These are phyloP conservation scores for Melierax canorus DNA, from an alignment of 2,113 vertebrate species.

Conservation along the genomic window DNA sequence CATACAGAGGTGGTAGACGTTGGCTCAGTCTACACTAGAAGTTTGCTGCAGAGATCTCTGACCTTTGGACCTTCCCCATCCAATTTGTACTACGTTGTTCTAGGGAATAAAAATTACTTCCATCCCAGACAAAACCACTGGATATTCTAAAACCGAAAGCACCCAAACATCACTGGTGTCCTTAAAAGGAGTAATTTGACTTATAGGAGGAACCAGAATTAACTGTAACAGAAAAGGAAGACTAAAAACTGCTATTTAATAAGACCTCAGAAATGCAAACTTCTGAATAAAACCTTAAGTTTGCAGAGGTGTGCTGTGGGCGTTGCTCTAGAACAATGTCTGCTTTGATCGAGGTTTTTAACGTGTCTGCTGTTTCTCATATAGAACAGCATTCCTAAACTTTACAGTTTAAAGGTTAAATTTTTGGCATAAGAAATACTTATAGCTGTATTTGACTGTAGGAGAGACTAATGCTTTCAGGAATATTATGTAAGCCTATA, in stretches of 20 bases:
- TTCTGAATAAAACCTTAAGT: neutral
- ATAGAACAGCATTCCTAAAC: neutral
- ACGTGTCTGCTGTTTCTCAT: neutral
- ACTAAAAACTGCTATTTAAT: neutral
- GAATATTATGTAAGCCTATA: neutral
- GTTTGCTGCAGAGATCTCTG: neutral
- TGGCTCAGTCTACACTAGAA: neutral
- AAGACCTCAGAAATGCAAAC: neutral
- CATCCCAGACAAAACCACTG: neutral
- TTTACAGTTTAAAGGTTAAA: neutral
- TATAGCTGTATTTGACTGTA: neutral
- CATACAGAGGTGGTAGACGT: rapidly evolving
- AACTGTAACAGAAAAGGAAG: neutral
- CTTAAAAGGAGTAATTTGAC: neutral
- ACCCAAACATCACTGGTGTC: neutral
- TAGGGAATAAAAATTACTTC: neutral
- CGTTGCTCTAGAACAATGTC: rapidly evolving
- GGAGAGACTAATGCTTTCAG: neutral
- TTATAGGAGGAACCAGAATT: neutral
- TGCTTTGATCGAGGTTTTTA: neutral
- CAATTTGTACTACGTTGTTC: neutral
- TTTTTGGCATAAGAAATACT: neutral
- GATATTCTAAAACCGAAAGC: neutral
- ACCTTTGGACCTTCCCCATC: neutral
- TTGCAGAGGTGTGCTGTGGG: neutral